A percentile compares a stretch with the other conserved stretches of the same genome.
Conservation (phyloP, 2,113 vertebrate species). For the Thunnus maccoyii region DNA sequence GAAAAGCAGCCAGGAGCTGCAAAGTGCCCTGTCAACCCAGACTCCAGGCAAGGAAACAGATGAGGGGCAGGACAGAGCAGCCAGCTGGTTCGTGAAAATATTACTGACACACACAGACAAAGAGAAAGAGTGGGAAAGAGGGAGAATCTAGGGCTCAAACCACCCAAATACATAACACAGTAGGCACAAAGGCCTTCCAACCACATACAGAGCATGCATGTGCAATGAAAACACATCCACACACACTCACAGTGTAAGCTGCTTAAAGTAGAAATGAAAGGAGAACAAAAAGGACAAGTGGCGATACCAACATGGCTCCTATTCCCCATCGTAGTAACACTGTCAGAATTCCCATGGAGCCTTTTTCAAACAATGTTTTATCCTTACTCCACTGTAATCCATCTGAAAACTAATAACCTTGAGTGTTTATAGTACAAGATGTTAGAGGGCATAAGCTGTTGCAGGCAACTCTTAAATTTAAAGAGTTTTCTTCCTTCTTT, state of each 20-base stretch:
- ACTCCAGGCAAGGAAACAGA: conserved; percentile 12
- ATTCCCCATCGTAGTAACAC: neutral
- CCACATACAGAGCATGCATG: conserved; percentile 9
- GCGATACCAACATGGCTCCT: neutral
- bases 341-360: conserved; percentile 16
- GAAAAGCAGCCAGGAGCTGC: neutral
- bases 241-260: conserved; percentile 4
- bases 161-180: conserved; percentile 22
- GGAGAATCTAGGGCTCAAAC: conserved; percentile 4
- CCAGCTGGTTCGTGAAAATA: conserved; percentile 37
- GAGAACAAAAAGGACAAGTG: neutral
- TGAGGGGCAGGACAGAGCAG: conserved; percentile 21
- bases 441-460: neutral
- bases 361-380: neutral
- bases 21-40: conserved; percentile 2
- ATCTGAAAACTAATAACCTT: conserved; percentile 34
- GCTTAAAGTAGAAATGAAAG: conserved; percentile 23
- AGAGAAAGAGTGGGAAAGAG: neutral
- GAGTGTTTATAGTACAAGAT: conserved; percentile 15
- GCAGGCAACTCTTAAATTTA: conserved; percentile 2
- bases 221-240: conserved; percentile 1
- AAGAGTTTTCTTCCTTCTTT: conserved; percentile 5
- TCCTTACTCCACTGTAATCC: conserved; percentile 12
- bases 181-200: neutral
- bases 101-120: neutral